Percentiles rank a stretch among this genome's conserved stretches.
These are phyloP conservation scores for Halcyon chelicuti DNA, from an alignment of 2,797 vertebrate species.

Conservation along the genomic window DNA sequence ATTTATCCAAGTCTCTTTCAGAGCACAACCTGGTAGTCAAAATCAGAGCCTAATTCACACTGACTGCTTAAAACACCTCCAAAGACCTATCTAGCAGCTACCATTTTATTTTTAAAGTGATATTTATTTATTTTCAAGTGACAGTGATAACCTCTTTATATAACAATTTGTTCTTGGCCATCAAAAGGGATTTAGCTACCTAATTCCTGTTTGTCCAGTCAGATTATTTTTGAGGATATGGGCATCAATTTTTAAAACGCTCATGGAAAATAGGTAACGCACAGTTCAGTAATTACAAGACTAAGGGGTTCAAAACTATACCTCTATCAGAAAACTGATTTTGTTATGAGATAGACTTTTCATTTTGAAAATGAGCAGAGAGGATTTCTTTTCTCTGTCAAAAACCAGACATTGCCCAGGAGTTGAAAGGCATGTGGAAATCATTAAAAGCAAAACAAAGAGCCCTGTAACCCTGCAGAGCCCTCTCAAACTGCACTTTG, in stretches of 20 bases:
- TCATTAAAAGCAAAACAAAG: neutral
- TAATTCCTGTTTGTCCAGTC: neutral
- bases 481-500: neutral
- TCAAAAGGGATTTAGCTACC: neutral
- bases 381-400: neutral
- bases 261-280: neutral
- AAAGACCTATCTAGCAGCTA: neutral
- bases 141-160: accelerated
- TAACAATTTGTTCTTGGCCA: neutral
- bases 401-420: neutral
- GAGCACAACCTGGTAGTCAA: neutral
- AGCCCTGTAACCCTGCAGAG: neutral
- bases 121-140: too few species aligned
- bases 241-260: neutral
- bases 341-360: neutral
- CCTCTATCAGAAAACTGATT: neutral
- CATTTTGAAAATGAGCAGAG: neutral
- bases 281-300: neutral
- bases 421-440: neutral
- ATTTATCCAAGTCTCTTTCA: neutral
- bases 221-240: neutral
- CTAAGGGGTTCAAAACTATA: neutral
- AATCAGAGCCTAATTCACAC: neutral
- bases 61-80: neutral
- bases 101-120: neutral